Evolutionary conservation across 2,888 invertebrate species (phyloP).

Genomic region (Alsophila aescularia): DNA sequence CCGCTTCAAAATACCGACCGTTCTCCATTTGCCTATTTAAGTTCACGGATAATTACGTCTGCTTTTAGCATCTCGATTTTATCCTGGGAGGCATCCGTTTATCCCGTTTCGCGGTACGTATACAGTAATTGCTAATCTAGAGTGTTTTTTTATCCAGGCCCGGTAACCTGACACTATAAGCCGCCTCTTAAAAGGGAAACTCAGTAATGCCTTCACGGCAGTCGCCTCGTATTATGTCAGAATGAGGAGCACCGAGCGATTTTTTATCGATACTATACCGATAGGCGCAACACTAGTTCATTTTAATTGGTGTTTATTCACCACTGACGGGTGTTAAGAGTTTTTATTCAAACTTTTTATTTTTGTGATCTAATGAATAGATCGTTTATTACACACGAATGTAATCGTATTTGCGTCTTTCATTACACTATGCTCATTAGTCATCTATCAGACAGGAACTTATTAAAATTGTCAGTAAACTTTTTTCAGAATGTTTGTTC

Average conservation of each 20-base stretch:
- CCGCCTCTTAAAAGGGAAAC: constrained; percentile 73
- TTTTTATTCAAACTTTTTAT: constrained; percentile 30
- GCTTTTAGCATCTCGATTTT: constrained; percentile 48
- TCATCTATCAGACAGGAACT: constrained; percentile 1
- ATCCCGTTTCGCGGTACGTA: constrained; percentile 50
- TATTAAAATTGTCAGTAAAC: background rate
- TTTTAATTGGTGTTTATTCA: constrained; percentile 64
- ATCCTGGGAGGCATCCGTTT: constrained; percentile 63
- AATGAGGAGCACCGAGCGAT: constrained; percentile 48
- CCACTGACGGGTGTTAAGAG: constrained; percentile 37
- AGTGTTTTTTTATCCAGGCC: constrained; percentile 51
- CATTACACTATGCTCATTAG: background rate
- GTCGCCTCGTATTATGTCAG: constrained; percentile 69
- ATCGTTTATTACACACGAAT: constrained; percentile 7
- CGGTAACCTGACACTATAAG: constrained; percentile 71
- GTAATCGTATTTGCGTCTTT: constrained; percentile 1
- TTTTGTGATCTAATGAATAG: constrained; percentile 16
- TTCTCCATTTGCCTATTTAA: constrained; percentile 55
- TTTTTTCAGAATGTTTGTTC: too few relatives aligned
- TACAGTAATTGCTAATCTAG: constrained; percentile 68
- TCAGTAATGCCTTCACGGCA: constrained; percentile 76
- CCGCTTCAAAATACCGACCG: constrained; percentile 43
- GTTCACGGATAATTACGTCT: constrained; percentile 53
- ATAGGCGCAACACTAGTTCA: constrained; percentile 65
- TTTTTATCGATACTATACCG: constrained; percentile 67